phyloP scores from a whole-genome alignment of 2,797 vertebrate genomes.

The Rhincodon typus region DNA sequence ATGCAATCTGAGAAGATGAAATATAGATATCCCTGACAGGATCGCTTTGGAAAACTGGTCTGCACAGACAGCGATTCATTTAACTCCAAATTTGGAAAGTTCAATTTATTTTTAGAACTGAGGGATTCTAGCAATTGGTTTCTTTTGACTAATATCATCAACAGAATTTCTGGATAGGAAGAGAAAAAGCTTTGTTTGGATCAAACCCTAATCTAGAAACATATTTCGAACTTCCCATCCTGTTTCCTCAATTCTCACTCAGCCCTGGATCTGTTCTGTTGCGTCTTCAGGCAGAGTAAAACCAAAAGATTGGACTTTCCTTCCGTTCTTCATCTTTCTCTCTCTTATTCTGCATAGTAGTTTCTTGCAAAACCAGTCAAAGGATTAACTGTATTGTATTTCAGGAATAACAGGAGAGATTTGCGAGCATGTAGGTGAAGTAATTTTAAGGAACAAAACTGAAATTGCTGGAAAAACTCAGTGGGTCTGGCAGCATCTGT shows the following conservation, averaged over 20 bases:
- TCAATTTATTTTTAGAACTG: not conserved
- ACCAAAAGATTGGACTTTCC: not conserved
- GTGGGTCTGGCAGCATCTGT: too few relatives aligned
- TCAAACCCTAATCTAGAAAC: not conserved
- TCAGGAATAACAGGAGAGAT: not conserved
- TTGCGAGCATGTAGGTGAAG: not conserved
- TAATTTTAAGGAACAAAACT: not conserved
- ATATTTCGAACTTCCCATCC: not conserved
- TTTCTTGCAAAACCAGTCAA: not conserved
- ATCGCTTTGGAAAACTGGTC: not conserved
- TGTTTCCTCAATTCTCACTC: not conserved
- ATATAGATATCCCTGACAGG: not conserved
- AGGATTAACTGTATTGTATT: not conserved
- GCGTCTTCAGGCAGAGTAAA: not conserved
- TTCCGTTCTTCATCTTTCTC: not conserved
- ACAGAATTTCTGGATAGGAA: not conserved
- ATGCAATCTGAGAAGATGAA: not conserved
- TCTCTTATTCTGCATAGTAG: not conserved
- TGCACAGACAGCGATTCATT: not conserved
- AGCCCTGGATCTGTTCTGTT: not conserved
- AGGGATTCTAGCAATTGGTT: not conserved
- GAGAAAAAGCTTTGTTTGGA: not conserved
- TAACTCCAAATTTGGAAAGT: not conserved
- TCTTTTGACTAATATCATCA: not conserved
- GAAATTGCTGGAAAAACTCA: too few relatives aligned